Evolutionary conservation across 2,797 vertebrate species (phyloP).

Genomic region (Ataeniobius toweri): DNA sequence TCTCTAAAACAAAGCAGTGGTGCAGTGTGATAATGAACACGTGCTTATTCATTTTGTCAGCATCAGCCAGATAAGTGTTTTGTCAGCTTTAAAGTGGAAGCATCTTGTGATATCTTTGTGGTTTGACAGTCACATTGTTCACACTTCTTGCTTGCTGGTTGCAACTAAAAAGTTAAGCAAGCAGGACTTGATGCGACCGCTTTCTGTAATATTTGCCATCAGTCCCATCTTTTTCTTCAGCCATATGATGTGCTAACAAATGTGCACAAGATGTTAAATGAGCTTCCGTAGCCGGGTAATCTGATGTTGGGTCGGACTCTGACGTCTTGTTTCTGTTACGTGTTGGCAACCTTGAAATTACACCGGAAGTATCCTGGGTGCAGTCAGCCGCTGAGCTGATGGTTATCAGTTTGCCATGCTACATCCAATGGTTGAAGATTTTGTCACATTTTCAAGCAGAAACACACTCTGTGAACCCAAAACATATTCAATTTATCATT

Average conservation of each 20-base stretch:
- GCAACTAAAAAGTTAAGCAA: not conserved
- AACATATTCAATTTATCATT: not conserved
- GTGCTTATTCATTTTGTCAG: not conserved
- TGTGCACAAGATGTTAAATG: not conserved
- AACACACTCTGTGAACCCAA: conserved; percentile 2
- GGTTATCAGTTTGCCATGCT: conserved; percentile 19
- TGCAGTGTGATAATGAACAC: not conserved
- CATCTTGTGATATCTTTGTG: conserved; percentile 23
- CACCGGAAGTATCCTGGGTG: conserved; percentile 20
- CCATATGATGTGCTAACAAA: not conserved
- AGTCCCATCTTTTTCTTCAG: not conserved
- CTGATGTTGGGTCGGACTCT: conserved; percentile 2
- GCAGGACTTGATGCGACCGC: not conserved
- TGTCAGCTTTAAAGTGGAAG: not conserved
- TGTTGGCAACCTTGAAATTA: conserved; percentile 26
- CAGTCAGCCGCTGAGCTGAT: conserved; percentile 31
- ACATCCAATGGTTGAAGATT: conserved; percentile 10
- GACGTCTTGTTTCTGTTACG: conserved; percentile 27
- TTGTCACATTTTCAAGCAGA: conserved; percentile 1
- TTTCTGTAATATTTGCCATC: not conserved
- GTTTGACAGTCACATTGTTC: conserved; percentile 6
- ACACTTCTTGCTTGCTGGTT: not conserved
- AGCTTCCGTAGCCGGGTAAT: not conserved
- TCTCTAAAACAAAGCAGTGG: not conserved
- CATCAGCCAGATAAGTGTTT: not conserved